phyloP scores from a whole-genome alignment of 1,140 invertebrate genomes.

The Tyrophagus putrescentiae region DNA sequence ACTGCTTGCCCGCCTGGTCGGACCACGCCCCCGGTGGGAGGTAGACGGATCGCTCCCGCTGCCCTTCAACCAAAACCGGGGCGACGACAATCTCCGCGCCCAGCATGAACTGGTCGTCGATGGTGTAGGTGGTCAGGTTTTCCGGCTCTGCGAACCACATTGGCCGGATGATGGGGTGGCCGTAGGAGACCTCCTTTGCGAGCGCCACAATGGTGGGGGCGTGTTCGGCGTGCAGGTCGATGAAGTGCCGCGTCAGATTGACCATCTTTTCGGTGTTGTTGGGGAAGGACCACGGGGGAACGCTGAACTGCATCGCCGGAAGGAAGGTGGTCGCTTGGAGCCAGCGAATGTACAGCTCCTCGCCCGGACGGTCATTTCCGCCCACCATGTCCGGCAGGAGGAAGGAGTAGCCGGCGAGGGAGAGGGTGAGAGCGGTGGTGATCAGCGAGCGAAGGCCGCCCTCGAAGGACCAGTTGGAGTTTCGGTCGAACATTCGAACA shows the following conservation, averaged over 20 bases:
- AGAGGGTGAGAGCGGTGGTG: constrained; percentile 50
- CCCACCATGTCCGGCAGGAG: constrained; percentile 83
- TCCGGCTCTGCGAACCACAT: constrained; percentile 77
- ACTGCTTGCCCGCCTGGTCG: constrained; percentile 44
- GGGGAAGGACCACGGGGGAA: constrained; percentile 68
- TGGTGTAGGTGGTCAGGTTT: constrained; percentile 56
- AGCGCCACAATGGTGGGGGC: constrained; percentile 29
- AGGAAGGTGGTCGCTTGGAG: constrained; percentile 76
- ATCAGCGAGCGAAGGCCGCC: constrained; percentile 62
- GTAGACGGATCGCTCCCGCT: constrained; percentile 54
- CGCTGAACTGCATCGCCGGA: constrained; percentile 75
- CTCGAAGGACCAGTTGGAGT: constrained; percentile 57
- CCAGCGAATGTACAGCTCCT: constrained; percentile 82
- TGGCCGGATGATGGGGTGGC: constrained; percentile 42
- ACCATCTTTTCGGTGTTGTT: constrained; percentile 54
- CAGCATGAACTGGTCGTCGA: constrained; percentile 74
- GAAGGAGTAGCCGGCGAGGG: constrained; percentile 61
- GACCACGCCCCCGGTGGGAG: constrained; percentile 73
- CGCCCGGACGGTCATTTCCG: constrained; percentile 52
- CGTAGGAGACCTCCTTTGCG: constrained; percentile 27
- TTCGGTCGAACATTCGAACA: constrained; percentile 71
- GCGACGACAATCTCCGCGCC: constrained; percentile 81
- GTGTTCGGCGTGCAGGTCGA: constrained; percentile 42
- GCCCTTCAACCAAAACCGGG: constrained; percentile 55
- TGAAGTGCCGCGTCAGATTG: constrained; percentile 52